Evolutionary conservation across 1,140 invertebrate genomes (phyloP).

Genomic region (Drosophila varians): DNA sequence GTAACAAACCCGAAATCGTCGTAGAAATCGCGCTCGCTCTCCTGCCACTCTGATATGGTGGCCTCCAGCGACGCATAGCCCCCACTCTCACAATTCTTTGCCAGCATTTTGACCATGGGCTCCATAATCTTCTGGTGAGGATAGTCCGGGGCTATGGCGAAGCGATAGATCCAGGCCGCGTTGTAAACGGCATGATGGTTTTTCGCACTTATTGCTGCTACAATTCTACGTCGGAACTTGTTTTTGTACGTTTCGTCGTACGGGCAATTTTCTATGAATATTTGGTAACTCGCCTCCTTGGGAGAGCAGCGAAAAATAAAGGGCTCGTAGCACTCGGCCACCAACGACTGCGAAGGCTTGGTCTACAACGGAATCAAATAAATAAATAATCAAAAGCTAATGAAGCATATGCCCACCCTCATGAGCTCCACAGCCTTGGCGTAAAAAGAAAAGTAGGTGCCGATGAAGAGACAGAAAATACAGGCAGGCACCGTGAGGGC

Average conservation of each 20-base stretch:
- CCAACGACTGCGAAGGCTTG: conserved; percentile 70
- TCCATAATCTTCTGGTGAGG: conserved; percentile 74
- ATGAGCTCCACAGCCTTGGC: conserved; percentile 77
- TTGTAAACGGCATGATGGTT: conserved; percentile 77
- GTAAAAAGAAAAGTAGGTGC: conserved; percentile 79
- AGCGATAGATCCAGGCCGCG: conserved; percentile 79
- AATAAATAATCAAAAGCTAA: too few species aligned
- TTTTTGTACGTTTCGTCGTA: conserved; percentile 59
- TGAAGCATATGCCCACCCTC: conserved; percentile 31
- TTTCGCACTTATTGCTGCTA: conserved; percentile 71
- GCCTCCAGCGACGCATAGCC: conserved; percentile 71
- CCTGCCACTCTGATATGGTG: conserved; percentile 79
- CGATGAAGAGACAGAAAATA: conserved; percentile 68
- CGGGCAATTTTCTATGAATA: conserved; percentile 68
- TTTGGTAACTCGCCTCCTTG: conserved; percentile 72
- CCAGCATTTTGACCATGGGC: conserved; percentile 65
- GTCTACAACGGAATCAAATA: conserved; percentile 23
- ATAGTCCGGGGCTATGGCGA: conserved; percentile 72
- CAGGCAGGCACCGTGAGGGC: conserved; percentile 75
- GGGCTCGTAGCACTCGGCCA: conserved; percentile 81
- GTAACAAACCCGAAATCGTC: conserved; percentile 72
- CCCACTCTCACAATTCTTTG: conserved; percentile 59
- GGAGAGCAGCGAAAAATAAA: conserved; percentile 74
- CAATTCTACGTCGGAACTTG: conserved; percentile 71
- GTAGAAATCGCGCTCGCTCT: conserved; percentile 74